These are phyloP conservation scores for Antechinus stuartii DNA, from an alignment of 2,113 vertebrate species.

Conservation along the genomic window DNA sequence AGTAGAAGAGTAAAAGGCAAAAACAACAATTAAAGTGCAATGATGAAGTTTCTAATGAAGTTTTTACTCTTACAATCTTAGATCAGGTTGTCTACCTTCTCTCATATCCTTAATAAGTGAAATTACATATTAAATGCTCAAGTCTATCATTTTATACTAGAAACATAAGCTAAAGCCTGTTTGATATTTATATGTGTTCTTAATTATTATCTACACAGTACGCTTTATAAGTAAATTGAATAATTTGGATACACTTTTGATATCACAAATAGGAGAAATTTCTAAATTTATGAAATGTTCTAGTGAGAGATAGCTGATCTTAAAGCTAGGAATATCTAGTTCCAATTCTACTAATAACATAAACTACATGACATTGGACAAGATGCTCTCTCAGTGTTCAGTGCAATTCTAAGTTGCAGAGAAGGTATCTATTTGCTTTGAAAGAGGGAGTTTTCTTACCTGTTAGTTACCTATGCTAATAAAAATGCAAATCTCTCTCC, in stretches of 20 bases:
- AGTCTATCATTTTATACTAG: background rate
- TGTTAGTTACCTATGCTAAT: background rate
- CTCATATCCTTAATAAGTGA: background rate
- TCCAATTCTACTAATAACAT: background rate
- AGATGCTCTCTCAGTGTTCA: background rate
- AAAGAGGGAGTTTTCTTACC: background rate
- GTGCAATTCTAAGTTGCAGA: background rate
- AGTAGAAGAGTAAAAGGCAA: background rate
- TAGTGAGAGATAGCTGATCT: background rate
- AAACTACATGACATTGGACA: background rate
- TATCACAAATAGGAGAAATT: background rate
- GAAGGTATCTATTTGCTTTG: background rate
- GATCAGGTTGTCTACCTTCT: background rate
- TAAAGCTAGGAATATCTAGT: background rate
- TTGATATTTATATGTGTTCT: background rate
- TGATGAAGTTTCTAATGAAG: background rate
- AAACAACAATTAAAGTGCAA: background rate
- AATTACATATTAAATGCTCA: background rate
- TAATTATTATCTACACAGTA: background rate
- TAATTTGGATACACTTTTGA: background rate
- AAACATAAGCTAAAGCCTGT: background rate
- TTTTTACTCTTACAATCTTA: background rate
- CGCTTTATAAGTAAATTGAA: background rate
- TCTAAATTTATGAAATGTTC: background rate
- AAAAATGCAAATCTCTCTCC: background rate